A percentile compares a stretch with the other conserved stretches of the same genome.
These are phyloP conservation scores for Pangasius macronema DNA, from an alignment of 2,797 vertebrate species.

Conservation along the genomic window DNA sequence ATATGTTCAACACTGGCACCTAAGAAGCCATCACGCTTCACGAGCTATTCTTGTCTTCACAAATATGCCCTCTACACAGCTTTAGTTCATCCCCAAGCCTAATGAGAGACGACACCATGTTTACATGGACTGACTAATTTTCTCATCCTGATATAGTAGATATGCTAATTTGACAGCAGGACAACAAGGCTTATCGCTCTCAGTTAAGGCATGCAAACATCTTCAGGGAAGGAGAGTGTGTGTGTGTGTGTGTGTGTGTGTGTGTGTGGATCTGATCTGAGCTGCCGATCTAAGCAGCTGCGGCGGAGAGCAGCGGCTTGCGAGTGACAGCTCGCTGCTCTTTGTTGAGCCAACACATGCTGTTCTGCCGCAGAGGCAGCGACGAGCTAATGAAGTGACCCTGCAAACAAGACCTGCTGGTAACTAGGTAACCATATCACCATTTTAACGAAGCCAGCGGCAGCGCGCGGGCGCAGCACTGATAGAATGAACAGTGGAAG, in stretches of 20 bases:
- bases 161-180: slow-evolving; percentile 59
- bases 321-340: slow-evolving; percentile 49
- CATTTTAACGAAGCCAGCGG: slow-evolving; percentile 48
- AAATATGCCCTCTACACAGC: slow-evolving; percentile 47
- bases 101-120: slow-evolving; percentile 54
- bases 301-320: slow-evolving; percentile 36
- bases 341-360: slow-evolving; percentile 52
- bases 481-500: slow-evolving; percentile 33
- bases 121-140: slow-evolving; percentile 55
- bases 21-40: slow-evolving; percentile 31
- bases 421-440: slow-evolving; percentile 58
- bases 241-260: slow-evolving; percentile 4
- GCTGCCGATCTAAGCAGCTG: slow-evolving; percentile 50
- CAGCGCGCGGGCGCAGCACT: slow-evolving; percentile 9
- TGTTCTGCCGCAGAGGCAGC: slow-evolving; percentile 47
- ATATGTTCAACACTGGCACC: not conserved
- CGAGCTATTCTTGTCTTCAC: slow-evolving; percentile 59
- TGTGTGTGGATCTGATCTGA: slow-evolving; percentile 6
- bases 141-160: slow-evolving; percentile 52
- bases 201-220: slow-evolving; percentile 55
- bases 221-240: slow-evolving; percentile 40
- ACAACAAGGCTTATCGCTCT: slow-evolving; percentile 55
- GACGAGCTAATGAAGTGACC: slow-evolving; percentile 57
- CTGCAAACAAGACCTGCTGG: slow-evolving; percentile 55
- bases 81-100: slow-evolving; percentile 39